Percentiles rank a stretch among this genome's conserved stretches.
phyloP scores from a whole-genome alignment of 2,797 vertebrate genomes.

The Sciaenops ocellatus region DNA sequence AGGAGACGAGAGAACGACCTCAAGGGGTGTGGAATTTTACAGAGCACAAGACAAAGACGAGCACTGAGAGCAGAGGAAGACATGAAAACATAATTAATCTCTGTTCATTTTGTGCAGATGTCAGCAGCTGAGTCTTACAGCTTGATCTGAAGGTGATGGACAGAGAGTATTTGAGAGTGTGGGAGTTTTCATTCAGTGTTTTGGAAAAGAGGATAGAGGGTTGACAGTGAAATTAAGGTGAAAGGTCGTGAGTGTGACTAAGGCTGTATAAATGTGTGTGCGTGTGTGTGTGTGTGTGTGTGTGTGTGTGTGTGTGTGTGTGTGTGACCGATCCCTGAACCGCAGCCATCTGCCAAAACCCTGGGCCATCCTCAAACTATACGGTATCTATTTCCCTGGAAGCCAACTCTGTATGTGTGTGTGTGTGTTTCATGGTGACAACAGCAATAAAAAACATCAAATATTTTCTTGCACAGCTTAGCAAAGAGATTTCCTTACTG shows the following conservation, averaged over 20 bases:
- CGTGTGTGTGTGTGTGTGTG: conserved; percentile 2
- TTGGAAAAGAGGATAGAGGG: conserved; percentile 13
- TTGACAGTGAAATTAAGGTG: conserved; percentile 36
- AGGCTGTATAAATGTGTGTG: conserved; percentile 41
- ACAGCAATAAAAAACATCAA: conserved; percentile 53
- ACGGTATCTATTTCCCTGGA: conserved; percentile 63
- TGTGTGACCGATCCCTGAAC: conserved; percentile 70
- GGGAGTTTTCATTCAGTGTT: conserved; percentile 38
- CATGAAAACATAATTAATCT: conserved; percentile 46
- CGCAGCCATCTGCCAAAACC: conserved; percentile 73
- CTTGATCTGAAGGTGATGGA: conserved; percentile 38
- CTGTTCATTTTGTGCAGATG: conserved; percentile 36
- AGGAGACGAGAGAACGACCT: conserved; percentile 50
- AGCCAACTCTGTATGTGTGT: conserved; percentile 44
- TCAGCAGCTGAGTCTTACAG: conserved; percentile 41
- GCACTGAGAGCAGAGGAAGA: conserved; percentile 22
- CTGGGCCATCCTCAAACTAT: conserved; percentile 62
- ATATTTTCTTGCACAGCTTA: conserved; percentile 42
- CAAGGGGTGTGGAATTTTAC: conserved; percentile 70
- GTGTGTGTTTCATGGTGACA: conserved; percentile 42
- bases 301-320: conserved; percentile 8
- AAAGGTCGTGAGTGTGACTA: conserved; percentile 48
- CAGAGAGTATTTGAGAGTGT: conserved; percentile 10
- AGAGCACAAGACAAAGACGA: conserved; percentile 42
- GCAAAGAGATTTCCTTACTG: conserved; percentile 13